A percentile compares a stretch with the other conserved stretches of the same genome.
These are phyloP conservation scores for Discoglossus pictus DNA, from an alignment of 2,797 vertebrate genomes.

Conservation along the genomic window DNA sequence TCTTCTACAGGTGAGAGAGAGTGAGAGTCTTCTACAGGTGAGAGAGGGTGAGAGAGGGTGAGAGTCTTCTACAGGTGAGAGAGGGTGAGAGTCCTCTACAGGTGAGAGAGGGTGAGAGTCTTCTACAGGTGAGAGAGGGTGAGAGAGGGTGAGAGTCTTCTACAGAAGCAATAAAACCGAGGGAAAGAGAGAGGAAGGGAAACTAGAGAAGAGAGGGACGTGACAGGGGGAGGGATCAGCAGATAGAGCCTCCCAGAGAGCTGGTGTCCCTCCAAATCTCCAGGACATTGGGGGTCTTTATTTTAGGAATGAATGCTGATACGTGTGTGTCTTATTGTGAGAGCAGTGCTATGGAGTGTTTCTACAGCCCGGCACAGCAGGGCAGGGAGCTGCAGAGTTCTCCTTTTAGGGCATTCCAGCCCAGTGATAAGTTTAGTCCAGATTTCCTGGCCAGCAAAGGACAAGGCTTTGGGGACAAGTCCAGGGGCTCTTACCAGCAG, in stretches of 20 bases:
- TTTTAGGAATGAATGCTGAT: conserved; percentile 93
- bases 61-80: too few species aligned
- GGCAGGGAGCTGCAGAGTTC: conserved; percentile 83
- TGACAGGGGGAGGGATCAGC: neutral
- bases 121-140: too few species aligned
- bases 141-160: too few species aligned
- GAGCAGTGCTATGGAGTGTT: conserved; percentile 97
- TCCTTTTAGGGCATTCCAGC: conserved; percentile 91
- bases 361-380: conserved; percentile 89
- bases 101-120: too few species aligned
- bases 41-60: too few species aligned
- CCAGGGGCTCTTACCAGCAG: conserved; percentile 86
- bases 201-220: conserved; percentile 22
- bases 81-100: too few species aligned
- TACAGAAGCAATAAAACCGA: too few species aligned
- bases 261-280: conserved; percentile 68
- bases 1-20: too few species aligned
- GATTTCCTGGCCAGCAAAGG: conserved; percentile 91
- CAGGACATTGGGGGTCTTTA: conserved; percentile 70
- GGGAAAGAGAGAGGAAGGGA: neutral
- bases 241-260: conserved; percentile 45
- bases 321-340: conserved; percentile 93
- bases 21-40: too few species aligned
- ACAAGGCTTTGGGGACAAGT: conserved; percentile 88
- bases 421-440: conserved; percentile 90